Conservation (phyloP, 1,140 invertebrate genomes). For the Trachelipus rathkii region DNA sequence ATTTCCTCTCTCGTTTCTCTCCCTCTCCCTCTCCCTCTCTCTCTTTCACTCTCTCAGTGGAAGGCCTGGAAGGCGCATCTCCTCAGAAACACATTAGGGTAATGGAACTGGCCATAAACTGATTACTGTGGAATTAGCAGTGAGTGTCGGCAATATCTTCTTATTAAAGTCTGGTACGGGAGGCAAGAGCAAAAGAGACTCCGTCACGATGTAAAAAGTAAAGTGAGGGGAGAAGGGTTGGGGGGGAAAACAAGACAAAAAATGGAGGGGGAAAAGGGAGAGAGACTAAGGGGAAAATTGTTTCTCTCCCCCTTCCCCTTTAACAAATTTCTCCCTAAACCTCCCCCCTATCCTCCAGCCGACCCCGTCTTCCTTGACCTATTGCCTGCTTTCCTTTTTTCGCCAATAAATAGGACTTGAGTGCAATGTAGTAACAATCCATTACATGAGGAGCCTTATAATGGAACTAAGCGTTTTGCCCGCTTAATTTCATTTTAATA, state of each 20-base stretch:
- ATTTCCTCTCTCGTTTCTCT: not conserved
- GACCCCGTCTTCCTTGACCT: slow-evolving; percentile 2
- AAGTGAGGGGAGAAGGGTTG: not conserved
- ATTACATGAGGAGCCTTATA: no score
- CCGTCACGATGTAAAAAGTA: no score
- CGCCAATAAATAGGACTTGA: not conserved
- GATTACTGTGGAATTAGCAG: slow-evolving; percentile 1
- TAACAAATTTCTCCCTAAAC: no score
- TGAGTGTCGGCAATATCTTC: slow-evolving; percentile 2
- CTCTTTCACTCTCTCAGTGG: not conserved
- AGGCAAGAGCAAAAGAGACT: no score
- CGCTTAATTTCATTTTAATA: no score
- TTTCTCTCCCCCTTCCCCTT: not conserved
- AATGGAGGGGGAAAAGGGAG: no score
- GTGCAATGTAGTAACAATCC: not conserved
- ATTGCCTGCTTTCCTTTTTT: not conserved
- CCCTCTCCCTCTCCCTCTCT: not conserved
- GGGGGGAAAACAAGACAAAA: not conserved
- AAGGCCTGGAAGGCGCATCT: not conserved
- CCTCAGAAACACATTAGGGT: slow-evolving; percentile 3
- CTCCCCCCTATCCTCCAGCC: no score
- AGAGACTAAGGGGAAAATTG: no score
- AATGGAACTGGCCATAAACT: not conserved
- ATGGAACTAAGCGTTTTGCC: no score
- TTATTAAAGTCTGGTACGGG: not conserved